These are phyloP conservation scores for Percopsis transmontana DNA, from an alignment of 2,113 vertebrate genomes.

Conservation along the genomic window DNA sequence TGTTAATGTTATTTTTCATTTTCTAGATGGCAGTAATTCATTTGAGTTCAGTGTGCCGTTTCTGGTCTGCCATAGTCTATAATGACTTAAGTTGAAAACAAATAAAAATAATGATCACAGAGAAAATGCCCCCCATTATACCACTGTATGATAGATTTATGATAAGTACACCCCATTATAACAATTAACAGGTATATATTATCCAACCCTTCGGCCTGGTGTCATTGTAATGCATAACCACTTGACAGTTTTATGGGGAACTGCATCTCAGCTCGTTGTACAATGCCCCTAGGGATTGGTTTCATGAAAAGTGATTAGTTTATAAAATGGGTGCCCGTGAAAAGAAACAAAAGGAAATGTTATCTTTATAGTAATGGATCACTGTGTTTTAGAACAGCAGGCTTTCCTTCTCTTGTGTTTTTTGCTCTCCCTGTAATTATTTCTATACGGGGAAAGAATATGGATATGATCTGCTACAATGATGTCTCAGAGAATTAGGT, in stretches of 20 bases:
- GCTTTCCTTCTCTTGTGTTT: slow-evolving; percentile 13
- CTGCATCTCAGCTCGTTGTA: slow-evolving; percentile 60
- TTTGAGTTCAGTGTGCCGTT: background rate
- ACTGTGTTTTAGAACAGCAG: slow-evolving; percentile 21
- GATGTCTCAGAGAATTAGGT: slow-evolving; percentile 54
- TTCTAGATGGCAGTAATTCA: background rate
- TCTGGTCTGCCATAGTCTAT: background rate
- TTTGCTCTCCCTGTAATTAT: slow-evolving; percentile 50
- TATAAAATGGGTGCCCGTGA: slow-evolving; percentile 52
- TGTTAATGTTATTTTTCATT: background rate
- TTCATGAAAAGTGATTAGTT: slow-evolving; percentile 61
- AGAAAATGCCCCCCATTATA: background rate
- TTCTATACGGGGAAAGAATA: slow-evolving; percentile 50
- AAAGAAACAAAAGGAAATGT: slow-evolving; percentile 54
- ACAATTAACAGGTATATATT: slow-evolving; percentile 45
- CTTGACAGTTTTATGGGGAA: slow-evolving; percentile 67
- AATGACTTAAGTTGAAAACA: background rate
- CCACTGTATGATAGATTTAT: slow-evolving; percentile 9
- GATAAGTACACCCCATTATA: slow-evolving; percentile 17
- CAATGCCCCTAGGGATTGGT: slow-evolving; percentile 63
- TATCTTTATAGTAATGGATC: slow-evolving; percentile 62
- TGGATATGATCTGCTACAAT: slow-evolving; percentile 56
- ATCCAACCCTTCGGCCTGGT: slow-evolving; percentile 33
- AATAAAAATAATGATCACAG: background rate
- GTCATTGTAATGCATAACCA: slow-evolving; percentile 54